Percentiles rank a stretch among this genome's conserved stretches.
phyloP scores from a whole-genome alignment of 2,888 invertebrate genomes.

The Pristionchus entomophagus region DNA sequence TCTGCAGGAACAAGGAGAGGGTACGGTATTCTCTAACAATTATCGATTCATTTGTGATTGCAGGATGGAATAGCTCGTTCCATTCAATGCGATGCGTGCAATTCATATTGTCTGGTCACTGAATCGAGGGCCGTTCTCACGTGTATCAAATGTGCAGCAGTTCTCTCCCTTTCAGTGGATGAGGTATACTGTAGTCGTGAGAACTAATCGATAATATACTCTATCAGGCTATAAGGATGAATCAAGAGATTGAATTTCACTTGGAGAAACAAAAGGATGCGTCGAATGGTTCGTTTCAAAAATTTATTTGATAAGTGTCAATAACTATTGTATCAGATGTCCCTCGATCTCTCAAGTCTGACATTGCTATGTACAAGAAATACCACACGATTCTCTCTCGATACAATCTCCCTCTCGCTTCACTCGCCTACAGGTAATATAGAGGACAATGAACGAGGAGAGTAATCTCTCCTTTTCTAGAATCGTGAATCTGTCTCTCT shows the following conservation, averaged over 20 bases:
- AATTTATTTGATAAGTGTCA: not conserved
- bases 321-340: not conserved
- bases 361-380: not conserved
- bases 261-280: constrained; percentile 42
- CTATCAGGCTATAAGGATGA: not conserved
- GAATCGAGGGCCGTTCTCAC: not conserved
- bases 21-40: constrained; percentile 35
- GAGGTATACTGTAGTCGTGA: not conserved
- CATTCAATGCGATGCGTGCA: not conserved
- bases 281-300: not conserved
- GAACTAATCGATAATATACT: not conserved
- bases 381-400: constrained; percentile 3
- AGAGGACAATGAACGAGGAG: not conserved
- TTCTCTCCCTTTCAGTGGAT: not conserved
- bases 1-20: constrained; percentile 51
- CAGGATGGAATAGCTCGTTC: constrained; percentile 47
- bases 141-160: constrained; percentile 29
- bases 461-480: too few relatives aligned
- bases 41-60: not conserved
- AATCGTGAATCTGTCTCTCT: constrained; percentile 41
- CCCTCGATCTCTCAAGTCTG: not conserved
- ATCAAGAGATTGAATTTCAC: constrained; percentile 35
- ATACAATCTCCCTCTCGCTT: constrained; percentile 39
- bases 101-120: not conserved
- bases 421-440: constrained; percentile 34